phyloP scores from a whole-genome alignment of 2,113 vertebrate species.

The Pipa parva region DNA sequence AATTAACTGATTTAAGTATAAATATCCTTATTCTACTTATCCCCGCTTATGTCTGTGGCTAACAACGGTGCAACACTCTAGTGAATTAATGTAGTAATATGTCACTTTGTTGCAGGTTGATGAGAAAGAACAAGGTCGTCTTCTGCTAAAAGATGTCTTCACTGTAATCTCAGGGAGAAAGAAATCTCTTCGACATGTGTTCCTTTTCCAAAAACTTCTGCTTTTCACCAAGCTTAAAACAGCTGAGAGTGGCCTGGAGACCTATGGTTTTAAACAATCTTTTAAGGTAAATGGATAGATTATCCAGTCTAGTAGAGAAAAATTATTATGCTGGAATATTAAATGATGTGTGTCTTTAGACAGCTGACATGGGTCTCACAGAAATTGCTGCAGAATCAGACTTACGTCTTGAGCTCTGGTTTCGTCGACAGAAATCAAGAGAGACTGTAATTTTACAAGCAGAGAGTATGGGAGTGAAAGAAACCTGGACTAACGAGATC shows the following conservation, averaged over 20 bases:
- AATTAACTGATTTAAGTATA: too few relatives aligned
- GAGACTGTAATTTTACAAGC: slow-evolving; percentile 79
- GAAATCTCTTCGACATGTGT: slow-evolving; percentile 74
- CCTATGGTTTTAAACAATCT: slow-evolving; percentile 73
- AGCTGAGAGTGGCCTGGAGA: slow-evolving; percentile 57
- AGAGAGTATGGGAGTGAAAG: slow-evolving; percentile 57
- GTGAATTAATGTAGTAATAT: too few relatives aligned
- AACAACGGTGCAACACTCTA: too few relatives aligned
- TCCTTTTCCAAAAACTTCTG: slow-evolving; percentile 80
- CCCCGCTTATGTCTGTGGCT: too few relatives aligned
- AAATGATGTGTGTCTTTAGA: slow-evolving; percentile 55
- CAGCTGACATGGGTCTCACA: slow-evolving; percentile 83
- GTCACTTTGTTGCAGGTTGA: slow-evolving; percentile 58
- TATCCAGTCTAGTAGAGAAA: neutral
- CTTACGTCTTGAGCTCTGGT: slow-evolving; percentile 82
- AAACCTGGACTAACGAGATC: slow-evolving; percentile 76
- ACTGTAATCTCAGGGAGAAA: slow-evolving; percentile 71
- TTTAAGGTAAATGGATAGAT: slow-evolving; percentile 61
- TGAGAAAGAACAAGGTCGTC: slow-evolving; percentile 73
- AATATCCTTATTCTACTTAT: too few relatives aligned
- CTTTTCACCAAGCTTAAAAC: slow-evolving; percentile 83
- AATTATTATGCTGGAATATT: neutral
- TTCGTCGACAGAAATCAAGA: slow-evolving; percentile 68
- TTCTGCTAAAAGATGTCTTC: slow-evolving; percentile 79
- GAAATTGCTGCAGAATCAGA: slow-evolving; percentile 77